A percentile compares a stretch with the other conserved stretches of the same genome.
Evolutionary conservation across 2,113 vertebrate genomes (phyloP).

Genomic region (Etheostoma spectabile): DNA sequence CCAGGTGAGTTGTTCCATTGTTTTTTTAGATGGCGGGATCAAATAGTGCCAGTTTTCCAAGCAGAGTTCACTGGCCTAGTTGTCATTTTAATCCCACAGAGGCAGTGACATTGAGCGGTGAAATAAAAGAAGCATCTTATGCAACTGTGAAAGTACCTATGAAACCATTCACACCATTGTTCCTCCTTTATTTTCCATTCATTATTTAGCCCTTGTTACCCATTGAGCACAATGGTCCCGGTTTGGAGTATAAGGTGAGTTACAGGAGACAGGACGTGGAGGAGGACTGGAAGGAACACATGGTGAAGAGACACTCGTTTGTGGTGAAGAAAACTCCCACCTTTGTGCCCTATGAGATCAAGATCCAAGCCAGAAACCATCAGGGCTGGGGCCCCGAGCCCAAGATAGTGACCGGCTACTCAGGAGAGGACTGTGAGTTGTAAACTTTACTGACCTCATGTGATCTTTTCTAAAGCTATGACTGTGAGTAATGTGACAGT

Average conservation of each 20-base stretch:
- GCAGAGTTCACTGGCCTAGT: constrained; percentile 49
- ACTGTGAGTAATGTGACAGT: too few relatives aligned
- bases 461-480: background rate
- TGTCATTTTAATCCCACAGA: constrained; percentile 58
- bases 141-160: constrained; percentile 45
- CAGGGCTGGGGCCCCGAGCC: constrained; percentile 91
- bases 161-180: constrained; percentile 16
- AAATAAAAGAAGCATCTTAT: constrained; percentile 50
- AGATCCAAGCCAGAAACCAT: constrained; percentile 91
- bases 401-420: constrained; percentile 86
- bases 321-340: constrained; percentile 90
- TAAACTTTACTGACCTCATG: background rate
- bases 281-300: constrained; percentile 89
- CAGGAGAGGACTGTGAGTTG: constrained; percentile 95
- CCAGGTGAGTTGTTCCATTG: constrained; percentile 63
- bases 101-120: constrained; percentile 40
- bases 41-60: constrained; percentile 35
- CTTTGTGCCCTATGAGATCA: constrained; percentile 94
- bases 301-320: constrained; percentile 89
- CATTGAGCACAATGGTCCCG: constrained; percentile 91
- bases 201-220: constrained; percentile 87
- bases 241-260: constrained; percentile 93
- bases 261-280: constrained; percentile 87
- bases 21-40: constrained; percentile 62
- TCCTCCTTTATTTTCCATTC: background rate